Base-by-base conservation (phyloP, 2,888 invertebrate species). In the Priocnemis perturbator region DNA sequence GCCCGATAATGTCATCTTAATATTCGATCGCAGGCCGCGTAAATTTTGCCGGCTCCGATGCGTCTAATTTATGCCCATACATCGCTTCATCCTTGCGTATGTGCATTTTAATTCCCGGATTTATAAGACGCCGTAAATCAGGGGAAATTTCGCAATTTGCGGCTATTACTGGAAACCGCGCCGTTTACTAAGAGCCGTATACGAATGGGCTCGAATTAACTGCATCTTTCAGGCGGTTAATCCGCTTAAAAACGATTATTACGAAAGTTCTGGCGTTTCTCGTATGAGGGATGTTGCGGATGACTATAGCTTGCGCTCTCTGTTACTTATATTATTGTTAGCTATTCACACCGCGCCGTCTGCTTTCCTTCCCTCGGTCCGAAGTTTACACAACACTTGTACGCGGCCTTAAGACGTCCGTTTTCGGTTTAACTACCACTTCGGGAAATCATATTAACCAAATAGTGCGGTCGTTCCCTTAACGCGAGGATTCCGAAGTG, bases 371-470 rank as follows among this genome's bases (percentile, higher is more conserved):
- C 37, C 37, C 37, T 37, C 37, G 59, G 48, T 58, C 64, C 52
- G 37, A 81, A 79, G 17, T 85, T 85, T 84, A 78, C 84, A 77
- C 71, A 82, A 79, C 82, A 85, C 84, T 85, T 71, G 69, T 77
- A 79, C 73, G 69, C 72, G 72, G 65, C 70, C 75, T 73, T 74
- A 58, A 64, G 76, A 64, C 76, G 71, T 69, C 60, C 56, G 65
- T 73, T 76, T 37, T 69, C 67, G 74, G 75, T 82, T 83, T 83
- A 80, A 81, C 83, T 79, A 78, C 76, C 81, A 81, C 83, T 83
- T 76, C 62, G 81, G 72, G 73, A 82, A 83, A 83, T 82, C 78
- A 76, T 78, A 84, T 85, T 84, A 85, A 81, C 77, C 74, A 82
- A 82, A 81, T 77, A 80, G 79, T 73, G 70, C 67, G 65, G 64